A percentile compares a stretch with the other conserved stretches of the same genome.
phyloP scores from a whole-genome alignment of 1,140 invertebrate species.

The Anagrus nilaparvatae region DNA sequence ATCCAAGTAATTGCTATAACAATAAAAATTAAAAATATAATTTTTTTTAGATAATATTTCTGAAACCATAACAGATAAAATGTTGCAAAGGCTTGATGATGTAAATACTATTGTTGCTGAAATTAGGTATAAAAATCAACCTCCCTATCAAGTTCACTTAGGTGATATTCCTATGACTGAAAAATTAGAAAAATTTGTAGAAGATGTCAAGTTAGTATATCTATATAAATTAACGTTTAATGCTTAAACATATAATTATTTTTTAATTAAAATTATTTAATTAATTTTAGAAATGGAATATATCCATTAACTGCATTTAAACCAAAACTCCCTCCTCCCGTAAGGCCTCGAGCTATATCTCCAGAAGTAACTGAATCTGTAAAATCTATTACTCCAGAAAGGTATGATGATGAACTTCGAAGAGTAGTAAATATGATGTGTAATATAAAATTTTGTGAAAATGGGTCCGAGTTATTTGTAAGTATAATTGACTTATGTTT shows the following conservation, averaged over 20 bases:
- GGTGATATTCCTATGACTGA: conserved; percentile 70
- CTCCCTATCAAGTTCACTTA: conserved; percentile 51
- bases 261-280: conserved; percentile 3
- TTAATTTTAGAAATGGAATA: conserved; percentile 74
- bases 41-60: conserved; percentile 62
- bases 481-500: conserved; percentile 25
- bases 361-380: conserved; percentile 73
- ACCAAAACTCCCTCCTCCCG: conserved; percentile 57
- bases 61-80: conserved; percentile 82
- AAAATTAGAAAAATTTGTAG: conserved; percentile 94
- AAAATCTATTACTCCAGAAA: conserved; percentile 76
- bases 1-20: too few species aligned
- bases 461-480: conserved; percentile 50
- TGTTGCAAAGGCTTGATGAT: conserved; percentile 60
- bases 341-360: conserved; percentile 61
- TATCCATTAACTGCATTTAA: conserved; percentile 92
- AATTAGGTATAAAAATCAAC: conserved; percentile 50
- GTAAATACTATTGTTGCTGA: conserved; percentile 67
- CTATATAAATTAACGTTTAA: conserved; percentile 7
- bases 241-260: conserved; percentile 6
- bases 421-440: conserved; percentile 92
- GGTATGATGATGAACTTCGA: conserved; percentile 69
- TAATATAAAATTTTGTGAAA: conserved; percentile 73
- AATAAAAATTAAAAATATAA: too few species aligned
- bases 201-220: conserved; percentile 86